Base-by-base conservation (phyloP, 2,797 vertebrate genomes). In the Cossypha heuglini region DNA sequence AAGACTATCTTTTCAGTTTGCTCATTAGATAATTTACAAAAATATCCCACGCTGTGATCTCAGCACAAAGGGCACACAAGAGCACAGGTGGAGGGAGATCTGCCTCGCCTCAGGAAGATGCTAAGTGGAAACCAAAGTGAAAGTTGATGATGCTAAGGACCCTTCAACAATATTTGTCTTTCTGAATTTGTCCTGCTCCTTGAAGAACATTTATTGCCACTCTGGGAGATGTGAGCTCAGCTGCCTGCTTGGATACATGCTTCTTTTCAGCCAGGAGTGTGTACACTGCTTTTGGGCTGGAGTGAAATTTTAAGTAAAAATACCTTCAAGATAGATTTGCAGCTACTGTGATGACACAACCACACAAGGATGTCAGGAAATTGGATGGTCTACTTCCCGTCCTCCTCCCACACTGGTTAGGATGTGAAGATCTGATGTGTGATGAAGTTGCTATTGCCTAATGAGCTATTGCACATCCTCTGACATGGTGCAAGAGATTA, bases 1-100 rank as follows among this genome's bases (percentile, higher is more conserved):
- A 98, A 98, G 97, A 97, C 97, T 98, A 95, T 97, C 96, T 98
- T 98, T 98, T 98, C 98, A 98, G 97, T 98, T 98, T 98, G 98
- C 98, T 98, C 98, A 98, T 98, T 96, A 98, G 98, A 98, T 98
- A 98, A 81, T 94, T 93, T 98, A 98, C 98, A 99, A 99, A 99
- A 99, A 99, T 99, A 99, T 98, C 99, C 97, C 96, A 49, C 91
- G 97, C 93, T 97, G 97, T 96, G 97, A 96, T 80, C 74, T 46
- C 79, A 87, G 78, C 80, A 90, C 88, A 93, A 96, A 95, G 73
- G 83, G 86, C 88, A 96, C 72, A 43, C 35, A 12, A 68, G 66
- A 91, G 51, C 62, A 40, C 31, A 87, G 89, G 88, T 96, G 92
- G 77, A 88, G 63, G 92, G 75, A 84, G 79, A 58, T 43, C 43